Conservation (phyloP, 35 echinoderm and acorn worm genomes). For the Strongylocentrotus purpuratus region DNA sequence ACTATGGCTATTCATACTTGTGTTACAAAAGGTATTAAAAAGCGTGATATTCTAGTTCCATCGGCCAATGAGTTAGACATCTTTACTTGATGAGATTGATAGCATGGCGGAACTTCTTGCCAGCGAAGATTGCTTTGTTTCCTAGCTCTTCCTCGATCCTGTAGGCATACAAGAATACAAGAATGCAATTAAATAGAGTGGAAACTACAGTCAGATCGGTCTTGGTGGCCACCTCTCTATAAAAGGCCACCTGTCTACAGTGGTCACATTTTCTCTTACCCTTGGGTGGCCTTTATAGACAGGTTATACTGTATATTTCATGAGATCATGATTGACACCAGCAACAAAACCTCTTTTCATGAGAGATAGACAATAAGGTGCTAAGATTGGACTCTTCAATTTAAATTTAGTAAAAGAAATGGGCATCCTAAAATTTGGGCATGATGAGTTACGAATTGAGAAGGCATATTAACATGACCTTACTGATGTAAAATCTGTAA, state of each 20-base stretch:
- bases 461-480: too few relatives aligned
- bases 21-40: neutral
- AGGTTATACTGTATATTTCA: neutral
- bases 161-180: neutral
- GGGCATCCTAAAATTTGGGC: too few relatives aligned
- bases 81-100: constrained; percentile 53
- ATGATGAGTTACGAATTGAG: too few relatives aligned
- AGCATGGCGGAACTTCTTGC: constrained; percentile 73
- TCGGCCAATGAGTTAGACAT: neutral
- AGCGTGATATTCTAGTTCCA: neutral
- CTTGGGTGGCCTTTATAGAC: neutral
- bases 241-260: too few relatives aligned
- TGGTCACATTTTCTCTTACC: neutral
- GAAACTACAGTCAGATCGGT: too few relatives aligned
- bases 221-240: too few relatives aligned
- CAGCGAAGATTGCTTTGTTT: constrained; percentile 67
- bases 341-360: neutral
- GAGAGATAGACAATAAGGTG: neutral
- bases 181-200: too few relatives aligned
- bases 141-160: constrained; percentile 97
- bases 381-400: too few relatives aligned
- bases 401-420: too few relatives aligned
- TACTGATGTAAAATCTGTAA: too few relatives aligned
- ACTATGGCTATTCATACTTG: neutral
- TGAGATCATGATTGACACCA: neutral